These are phyloP conservation scores for Drosophila prostipennis DNA, from an alignment of 2,888 invertebrate species.

Conservation along the genomic window DNA sequence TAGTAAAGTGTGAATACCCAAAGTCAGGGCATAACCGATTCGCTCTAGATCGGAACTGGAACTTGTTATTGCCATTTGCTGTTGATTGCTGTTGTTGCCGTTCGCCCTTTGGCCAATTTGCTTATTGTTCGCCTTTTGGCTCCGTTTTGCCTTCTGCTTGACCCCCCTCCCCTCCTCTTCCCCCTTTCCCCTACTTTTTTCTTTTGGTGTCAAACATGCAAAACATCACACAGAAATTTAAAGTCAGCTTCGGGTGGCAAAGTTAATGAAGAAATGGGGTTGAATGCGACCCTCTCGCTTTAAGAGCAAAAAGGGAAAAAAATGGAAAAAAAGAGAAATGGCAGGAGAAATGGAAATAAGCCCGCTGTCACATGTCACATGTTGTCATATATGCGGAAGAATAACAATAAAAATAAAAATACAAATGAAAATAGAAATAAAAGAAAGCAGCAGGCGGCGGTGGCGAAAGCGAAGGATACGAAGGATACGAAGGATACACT, in stretches of 20 bases:
- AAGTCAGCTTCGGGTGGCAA: slow-evolving; percentile 16
- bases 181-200: not conserved
- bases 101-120: slow-evolving; percentile 63
- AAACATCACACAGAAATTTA: slow-evolving; percentile 31
- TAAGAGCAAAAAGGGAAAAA: not conserved
- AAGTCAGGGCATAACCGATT: slow-evolving; percentile 14
- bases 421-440: too few species aligned
- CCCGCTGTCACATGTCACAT: slow-evolving; percentile 24
- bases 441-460: slow-evolving; percentile 19
- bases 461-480: not conserved
- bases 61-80: slow-evolving; percentile 20
- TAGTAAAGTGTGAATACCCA: not conserved
- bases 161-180: slow-evolving; percentile 22
- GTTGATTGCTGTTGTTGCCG: slow-evolving; percentile 42
- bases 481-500: slow-evolving; percentile 18
- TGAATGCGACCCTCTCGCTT: slow-evolving; percentile 19
- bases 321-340: not conserved
- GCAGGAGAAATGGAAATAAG: not conserved
- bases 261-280: slow-evolving; percentile 39
- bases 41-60: not conserved
- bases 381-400: slow-evolving; percentile 21
- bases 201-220: slow-evolving; percentile 44
- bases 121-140: slow-evolving; percentile 62
- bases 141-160: slow-evolving; percentile 29
- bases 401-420: not conserved